Evolutionary conservation across 2,797 vertebrate genomes (phyloP), one percentile per base, ranked within the genome.

Genomic region (Urosaurus nigricauda): DNA sequence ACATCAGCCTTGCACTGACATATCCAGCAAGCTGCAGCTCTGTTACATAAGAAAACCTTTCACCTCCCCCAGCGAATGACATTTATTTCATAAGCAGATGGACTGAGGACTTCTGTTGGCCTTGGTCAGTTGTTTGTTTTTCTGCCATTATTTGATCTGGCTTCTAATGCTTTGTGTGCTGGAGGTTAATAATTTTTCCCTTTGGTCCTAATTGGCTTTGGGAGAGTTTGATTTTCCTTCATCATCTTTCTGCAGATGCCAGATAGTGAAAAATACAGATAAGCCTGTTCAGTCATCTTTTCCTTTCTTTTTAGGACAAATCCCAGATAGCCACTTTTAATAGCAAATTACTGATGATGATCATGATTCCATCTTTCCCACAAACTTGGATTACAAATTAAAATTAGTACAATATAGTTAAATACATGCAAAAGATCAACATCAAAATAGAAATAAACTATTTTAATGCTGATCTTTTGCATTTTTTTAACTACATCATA

Each of bases 61-160:
- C 35, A 35, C 21, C 21, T 14, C 5, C 47, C 47, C 47, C 2
- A n/a, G 13, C 37, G 40, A 85, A 85, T 40, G 21, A 21, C 24
- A 43, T 85, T 29, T 32, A 74, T 75, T 74, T 75, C 53, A 83
- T 53, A 84, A 84, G 68, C 43, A 70, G 43, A 40, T 83, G 19
- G n/a, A 26, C 37, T 56, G 47, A 40, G 16, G 37, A 24, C 12
- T 77, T 43, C 21, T 43, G 26, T 43, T 60, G 56, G 35, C 74
- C 73, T 75, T 43, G 53, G 73, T 29, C 73, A 60, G 8, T 85
- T 16, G 6, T 77, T 85, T 77, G 5, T 47, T 77, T 85, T 58
- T 35, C 21, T 75, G 71, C 71, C 37, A 29, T 19, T 63, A 11
- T 77, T 85, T 63, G 24, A 77, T 63, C 56, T 77, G 56, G 37